Percentiles rank a stretch among this genome's conserved stretches.
Evolutionary conservation across 1,140 invertebrate genomes (phyloP).

Genomic region (Scaptomyza hsui): DNA sequence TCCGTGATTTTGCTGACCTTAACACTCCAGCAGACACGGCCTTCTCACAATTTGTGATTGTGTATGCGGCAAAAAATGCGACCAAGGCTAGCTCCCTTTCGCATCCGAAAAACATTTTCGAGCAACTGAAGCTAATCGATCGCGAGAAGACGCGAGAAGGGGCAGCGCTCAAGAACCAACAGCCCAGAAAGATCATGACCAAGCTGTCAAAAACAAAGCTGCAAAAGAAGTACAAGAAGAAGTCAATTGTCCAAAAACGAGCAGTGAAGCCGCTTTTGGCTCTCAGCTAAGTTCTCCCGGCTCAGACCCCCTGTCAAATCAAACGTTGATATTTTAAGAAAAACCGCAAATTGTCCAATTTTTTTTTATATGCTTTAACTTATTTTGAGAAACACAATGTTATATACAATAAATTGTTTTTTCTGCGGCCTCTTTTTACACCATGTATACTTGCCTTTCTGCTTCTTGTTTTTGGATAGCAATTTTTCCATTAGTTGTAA

Average conservation of each 20-base stretch:
- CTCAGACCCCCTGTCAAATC: no score
- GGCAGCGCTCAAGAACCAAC: slow-evolving; percentile 72
- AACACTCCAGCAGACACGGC: slow-evolving; percentile 91
- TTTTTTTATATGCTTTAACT: no score
- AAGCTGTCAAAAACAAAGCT: slow-evolving; percentile 88
- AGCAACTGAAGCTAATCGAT: slow-evolving; percentile 90
- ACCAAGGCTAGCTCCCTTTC: slow-evolving; percentile 83
- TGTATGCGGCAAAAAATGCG: slow-evolving; percentile 90
- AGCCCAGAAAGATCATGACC: slow-evolving; percentile 85
- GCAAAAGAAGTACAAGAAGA: slow-evolving; percentile 86
- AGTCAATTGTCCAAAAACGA: slow-evolving; percentile 83
- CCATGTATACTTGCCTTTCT: no score
- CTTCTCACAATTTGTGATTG: slow-evolving; percentile 92
- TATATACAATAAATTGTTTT: no score
- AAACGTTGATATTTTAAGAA: no score
- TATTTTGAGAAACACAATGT: no score
- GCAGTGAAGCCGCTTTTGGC: slow-evolving; percentile 88
- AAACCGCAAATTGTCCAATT: no score
- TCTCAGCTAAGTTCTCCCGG: slow-evolving; percentile 88
- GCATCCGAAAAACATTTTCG: slow-evolving; percentile 92
- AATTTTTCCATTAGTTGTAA: no score
- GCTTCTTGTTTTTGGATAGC: no score
- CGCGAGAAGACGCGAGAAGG: slow-evolving; percentile 85
- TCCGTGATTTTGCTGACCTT: slow-evolving; percentile 94
- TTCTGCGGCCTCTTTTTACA: no score